Conservation (phyloP, 2,113 vertebrate species). For the Rhinopomastus cyanomelas region DNA sequence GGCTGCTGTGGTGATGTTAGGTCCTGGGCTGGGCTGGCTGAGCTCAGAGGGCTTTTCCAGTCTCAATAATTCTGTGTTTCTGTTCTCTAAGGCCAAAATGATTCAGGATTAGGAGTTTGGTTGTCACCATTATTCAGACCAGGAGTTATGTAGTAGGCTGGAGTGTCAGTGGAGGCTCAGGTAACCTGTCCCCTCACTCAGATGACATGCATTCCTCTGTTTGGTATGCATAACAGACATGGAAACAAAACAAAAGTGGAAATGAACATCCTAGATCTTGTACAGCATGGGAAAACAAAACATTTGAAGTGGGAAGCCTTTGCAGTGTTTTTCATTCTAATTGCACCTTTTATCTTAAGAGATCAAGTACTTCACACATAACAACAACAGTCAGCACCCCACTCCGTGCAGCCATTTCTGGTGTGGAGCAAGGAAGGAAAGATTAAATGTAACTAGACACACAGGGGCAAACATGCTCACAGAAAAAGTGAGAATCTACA, state of each 20-base stretch:
- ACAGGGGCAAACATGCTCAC: not conserved
- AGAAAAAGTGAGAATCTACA: not conserved
- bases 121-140: not conserved
- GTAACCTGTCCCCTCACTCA: not conserved
- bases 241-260: constrained; percentile 53
- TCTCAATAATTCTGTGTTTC: no score
- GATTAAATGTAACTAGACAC: not conserved
- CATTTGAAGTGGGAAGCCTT: constrained; percentile 28
- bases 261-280: constrained; percentile 29
- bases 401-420: not conserved
- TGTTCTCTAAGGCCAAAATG: not conserved
- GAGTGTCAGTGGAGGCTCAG: not conserved
- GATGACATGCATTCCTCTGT: not conserved
- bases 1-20: no score
- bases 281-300: constrained; percentile 30
- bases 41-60: no score
- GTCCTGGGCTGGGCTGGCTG: no score
- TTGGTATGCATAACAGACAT: not conserved
- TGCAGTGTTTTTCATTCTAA: constrained; percentile 42
- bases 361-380: constrained; percentile 39
- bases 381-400: not conserved
- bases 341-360: constrained; percentile 44
- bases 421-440: not conserved
- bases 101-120: not conserved
- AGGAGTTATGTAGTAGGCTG: not conserved